Evolutionary conservation across 23 tunicate genomes (phyloP), one percentile per base, ranked within the genome.

Genomic region (Botrylloides violaceus): DNA sequence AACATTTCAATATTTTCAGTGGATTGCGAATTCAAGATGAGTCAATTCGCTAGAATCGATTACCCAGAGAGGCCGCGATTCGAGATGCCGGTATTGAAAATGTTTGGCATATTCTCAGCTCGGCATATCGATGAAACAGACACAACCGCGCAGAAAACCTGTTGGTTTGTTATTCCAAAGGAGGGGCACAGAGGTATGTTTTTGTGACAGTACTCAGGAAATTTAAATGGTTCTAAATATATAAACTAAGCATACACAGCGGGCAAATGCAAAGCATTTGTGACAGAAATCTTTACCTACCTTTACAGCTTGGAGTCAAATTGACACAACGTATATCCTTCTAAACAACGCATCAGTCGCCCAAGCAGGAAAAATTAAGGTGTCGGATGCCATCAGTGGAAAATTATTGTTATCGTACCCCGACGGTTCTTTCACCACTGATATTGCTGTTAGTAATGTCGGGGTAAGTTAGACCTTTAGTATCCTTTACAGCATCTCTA

Each of bases 21-120:
- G 70, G 70, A 63, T 34, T 63, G 70, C 36, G 70, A 9, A 31
- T 63, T 63, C 36, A 63, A 31, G 35, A 63, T 63, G 70, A 23
- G 33, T 3, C 70, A 63, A 63, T 63, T 12, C 33, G 32, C 70
- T 29, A 15, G 35, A 19, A 26, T 63, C 4, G 33, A 26, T 19
- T 63, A 63, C 33, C 70, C 70, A 34, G 70, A 63, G 29, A 29
- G 9, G 29, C 4, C 34, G 19, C 35, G 3, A 4, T 15, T 27
- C 12, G 35, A 33, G 3, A 34, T 63, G 26, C 70, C 70, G 35
- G 29, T 63, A 29, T 31, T 63, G 33, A 63, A 63, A 28, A 28
- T 33, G 7, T 28, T 63, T 3, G 32, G 34, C 3, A 34, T 33
- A 63, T 33, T 7, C 35, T 29, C 33, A 63, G 32, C 35, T 19